Base-by-base conservation (phyloP, 2,888 invertebrate species). In the Idaea aversata region DNA sequence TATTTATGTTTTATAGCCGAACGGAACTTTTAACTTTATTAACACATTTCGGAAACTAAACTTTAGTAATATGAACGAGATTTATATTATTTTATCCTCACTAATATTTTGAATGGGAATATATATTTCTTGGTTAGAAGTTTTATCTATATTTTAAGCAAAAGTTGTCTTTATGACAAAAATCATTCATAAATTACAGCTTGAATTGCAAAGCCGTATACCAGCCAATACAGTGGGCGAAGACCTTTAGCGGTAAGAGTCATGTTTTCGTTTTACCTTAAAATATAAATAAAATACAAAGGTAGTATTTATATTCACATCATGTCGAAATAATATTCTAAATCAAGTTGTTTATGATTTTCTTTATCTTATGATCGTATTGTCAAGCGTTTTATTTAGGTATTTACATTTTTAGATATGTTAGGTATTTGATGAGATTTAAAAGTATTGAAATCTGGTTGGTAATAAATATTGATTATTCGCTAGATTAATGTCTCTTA, bases 371-470 rank as follows among this genome's bases (percentile, higher is more conserved):
- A 88, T 84, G 83, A 81, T 85, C 75, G 91, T 92, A 91, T 92
- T 92, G 92, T 93, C 92, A 93, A 92, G 91, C 92, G 83, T 90
- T 90, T 86, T 88, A 88, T 89, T 85, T 88, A 90, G 91, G 70
- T 91, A 91, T 90, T 90, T 59, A 59, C 59, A 59, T 15, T 61
- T 80, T 85, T 85, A 90, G 92, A 92, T 92, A 92, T 93, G 92
- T 93, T 85, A 47, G 10, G 47, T 47, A 87, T 85, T 88, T 90
- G 85, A 87, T 88, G 88, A 87, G 79, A 83, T 73, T 77, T 79
- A 78, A 80, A 77, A 7, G 6, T 75, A 70, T 76, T 77, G 81
- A 83, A 66, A 74, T 73, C 79, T 73, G 62, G 65, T 77, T 74
- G 77, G 59, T 65, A 66, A 61, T 63, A 61, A 61, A 64, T 67